Evolutionary conservation across 2,797 vertebrate species (phyloP), one percentile per base, ranked within the genome.

Genomic region (Spea hammondii): DNA sequence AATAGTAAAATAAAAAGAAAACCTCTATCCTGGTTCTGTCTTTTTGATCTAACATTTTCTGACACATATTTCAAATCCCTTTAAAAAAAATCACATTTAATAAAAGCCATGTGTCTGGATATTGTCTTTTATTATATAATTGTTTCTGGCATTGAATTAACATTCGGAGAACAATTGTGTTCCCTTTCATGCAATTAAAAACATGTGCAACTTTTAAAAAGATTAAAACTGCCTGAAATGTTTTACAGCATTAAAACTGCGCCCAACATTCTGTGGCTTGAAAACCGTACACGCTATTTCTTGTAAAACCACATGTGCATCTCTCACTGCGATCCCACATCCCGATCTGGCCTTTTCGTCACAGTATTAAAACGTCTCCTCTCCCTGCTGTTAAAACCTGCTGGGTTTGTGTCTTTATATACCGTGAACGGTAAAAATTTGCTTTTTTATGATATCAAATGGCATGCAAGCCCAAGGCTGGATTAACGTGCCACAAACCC

Each of bases 61-160:
- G 51, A 53, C 6, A 11, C 6, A 6, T 11, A 7, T 53, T 53
- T 7, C 51, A 62, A 32, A 62, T 17, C 59, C 59, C 14, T 32
- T 62, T 6, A 62, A 14, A 62, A 62, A 62, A 6, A 57, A 57
- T 5, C 9, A 62, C 59, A 62, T 62, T 62, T 62, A 62, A 62
- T 62, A 62, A 62, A 32, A 62, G 14, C 59, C 59, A 62, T 62
- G 59, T 62, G 59, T 62, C 59, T 62, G 59, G 14, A 62, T 62
- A 62, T 62, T 62, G 59, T 62, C n/a, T 62, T 57, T 62, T 62
- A 17, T n/a, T 12, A 62, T 62, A 62, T 6, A 62, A 62, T 6
- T 7, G 59, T 62, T 62, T 62, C n/a, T 62, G n/a, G 32, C 59
- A 17, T 62, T 32, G 59, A 14, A 62, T 62, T 62, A 62, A 62